Evolutionary conservation across 2,888 invertebrate species (phyloP).

Genomic region (Lingula anatina): DNA sequence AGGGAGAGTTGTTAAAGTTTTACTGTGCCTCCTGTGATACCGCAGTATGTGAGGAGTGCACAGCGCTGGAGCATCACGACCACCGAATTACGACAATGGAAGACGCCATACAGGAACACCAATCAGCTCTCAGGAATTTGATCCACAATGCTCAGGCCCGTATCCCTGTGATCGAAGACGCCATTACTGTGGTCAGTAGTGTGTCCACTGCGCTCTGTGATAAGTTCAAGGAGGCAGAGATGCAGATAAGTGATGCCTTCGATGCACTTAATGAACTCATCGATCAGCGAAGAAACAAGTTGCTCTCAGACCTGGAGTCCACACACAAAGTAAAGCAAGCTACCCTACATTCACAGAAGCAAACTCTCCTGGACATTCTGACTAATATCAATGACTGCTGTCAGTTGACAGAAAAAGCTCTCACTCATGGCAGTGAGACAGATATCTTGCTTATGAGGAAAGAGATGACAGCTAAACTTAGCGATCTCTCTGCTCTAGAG

Average conservation of each 20-base stretch:
- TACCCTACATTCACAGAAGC: constrained; percentile 46
- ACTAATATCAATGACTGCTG: constrained; percentile 52
- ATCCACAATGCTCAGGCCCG: constrained; percentile 43
- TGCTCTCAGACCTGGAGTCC: constrained; percentile 43
- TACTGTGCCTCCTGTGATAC: constrained; percentile 57
- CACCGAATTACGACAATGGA: constrained; percentile 51
- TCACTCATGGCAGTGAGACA: constrained; percentile 54
- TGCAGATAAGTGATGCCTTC: constrained; percentile 44
- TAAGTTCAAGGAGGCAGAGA: constrained; percentile 29
- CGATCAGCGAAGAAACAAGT: constrained; percentile 38
- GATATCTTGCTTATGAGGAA: constrained; percentile 55
- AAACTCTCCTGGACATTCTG: constrained; percentile 47
- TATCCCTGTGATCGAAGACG: constrained; percentile 42
- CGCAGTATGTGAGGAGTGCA: constrained; percentile 55
- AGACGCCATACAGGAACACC: constrained; percentile 54
- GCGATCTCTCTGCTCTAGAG: constrained; percentile 38
- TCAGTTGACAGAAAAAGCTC: constrained; percentile 54
- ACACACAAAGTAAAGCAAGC: constrained; percentile 43
- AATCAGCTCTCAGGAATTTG: constrained; percentile 31
- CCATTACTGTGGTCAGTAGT: constrained; percentile 38
- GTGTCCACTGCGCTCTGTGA: constrained; percentile 29
- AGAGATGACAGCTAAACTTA: constrained; percentile 53
- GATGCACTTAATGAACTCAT: constrained; percentile 40
- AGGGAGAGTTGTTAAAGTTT: constrained; percentile 46
- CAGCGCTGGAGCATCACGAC: constrained; percentile 54